These are phyloP conservation scores for Meloidogyne hapla DNA, from an alignment of 1,140 invertebrate genomes.

Conservation along the genomic window DNA sequence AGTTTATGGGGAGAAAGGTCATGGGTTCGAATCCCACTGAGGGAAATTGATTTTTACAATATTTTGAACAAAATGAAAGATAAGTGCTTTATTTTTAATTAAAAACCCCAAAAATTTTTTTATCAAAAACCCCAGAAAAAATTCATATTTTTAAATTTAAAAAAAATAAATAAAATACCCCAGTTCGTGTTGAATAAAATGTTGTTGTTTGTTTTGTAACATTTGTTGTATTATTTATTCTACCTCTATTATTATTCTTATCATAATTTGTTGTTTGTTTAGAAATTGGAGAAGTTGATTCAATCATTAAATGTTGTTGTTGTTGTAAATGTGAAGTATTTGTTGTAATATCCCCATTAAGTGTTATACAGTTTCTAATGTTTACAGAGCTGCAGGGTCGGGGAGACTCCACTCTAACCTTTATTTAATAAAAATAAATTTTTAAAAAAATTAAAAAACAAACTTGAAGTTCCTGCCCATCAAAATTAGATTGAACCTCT, in stretches of 20 bases:
- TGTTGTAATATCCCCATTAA: background rate
- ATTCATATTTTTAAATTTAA: too few species aligned
- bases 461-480: conserved; percentile 27
- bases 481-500: conserved; percentile 37
- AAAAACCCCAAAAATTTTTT: background rate
- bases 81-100: background rate
- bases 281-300: background rate
- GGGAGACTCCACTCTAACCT: background rate
- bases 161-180: background rate
- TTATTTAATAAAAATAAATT: background rate
- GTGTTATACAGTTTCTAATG: conserved; percentile 10
- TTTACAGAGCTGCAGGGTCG: conserved; percentile 11
- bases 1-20: background rate
- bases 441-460: background rate
- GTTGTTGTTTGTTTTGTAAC: background rate
- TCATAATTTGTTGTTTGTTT: background rate
- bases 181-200: background rate
- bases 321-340: background rate
- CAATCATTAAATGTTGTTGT: conserved; percentile 23
- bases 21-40: background rate
- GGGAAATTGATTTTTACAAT: background rate
- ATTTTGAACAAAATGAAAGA: background rate
- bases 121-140: too few species aligned
- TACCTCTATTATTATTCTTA: conserved; percentile 5
- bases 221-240: background rate